Evolutionary conservation across 2,113 vertebrate species (phyloP), one percentile per base, ranked within the genome.

Genomic region (Nerophis ophidion): DNA sequence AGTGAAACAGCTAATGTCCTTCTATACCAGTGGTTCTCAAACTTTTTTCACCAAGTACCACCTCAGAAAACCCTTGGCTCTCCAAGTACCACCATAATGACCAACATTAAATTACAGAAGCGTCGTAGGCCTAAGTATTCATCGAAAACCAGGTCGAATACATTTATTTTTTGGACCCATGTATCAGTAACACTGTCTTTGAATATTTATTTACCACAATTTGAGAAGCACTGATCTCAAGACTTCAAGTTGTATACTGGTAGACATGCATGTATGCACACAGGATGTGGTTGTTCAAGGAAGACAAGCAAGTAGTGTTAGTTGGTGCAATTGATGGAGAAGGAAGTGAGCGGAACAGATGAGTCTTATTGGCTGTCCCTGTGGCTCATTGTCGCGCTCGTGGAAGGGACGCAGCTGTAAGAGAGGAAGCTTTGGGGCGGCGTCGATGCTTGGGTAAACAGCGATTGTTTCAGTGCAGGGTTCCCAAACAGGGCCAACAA

Each of bases 371-470:
- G 67, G 70, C 66, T 68, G 45, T 65, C 79, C 91, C 85, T 87
- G 84, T 80, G 81, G 83, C 60, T 76, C 87, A 92, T 92, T 91
- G 85, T 88, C 74, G 76, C 53, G 60, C 85, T 85, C 71, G 46
- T 69, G 84, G 83, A 91, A 79, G 83, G 83, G 85, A 90, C 83
- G 90, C 91, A 91, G 87, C 89, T 82, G 87, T 93, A 93, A 93
- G 91, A 86, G 65, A 72, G 60, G 86, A 85, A 88, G 80, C 81
- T 89, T 88, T 65, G 80, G 84, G 87, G 86, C 84, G 88, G 85
- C 53, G 57, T 42, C 69, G 86, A 84, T 88, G 89, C 89, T 91
- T 91, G 90, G 86, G 90, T 94, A 95, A 95, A 95, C 88, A 93
- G 84, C 61, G 34, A 91, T 91, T 93, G 89, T 93, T 93, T 89